Evolutionary conservation across 2,113 vertebrate genomes (phyloP).

Genomic region (Cavia porcellus): DNA sequence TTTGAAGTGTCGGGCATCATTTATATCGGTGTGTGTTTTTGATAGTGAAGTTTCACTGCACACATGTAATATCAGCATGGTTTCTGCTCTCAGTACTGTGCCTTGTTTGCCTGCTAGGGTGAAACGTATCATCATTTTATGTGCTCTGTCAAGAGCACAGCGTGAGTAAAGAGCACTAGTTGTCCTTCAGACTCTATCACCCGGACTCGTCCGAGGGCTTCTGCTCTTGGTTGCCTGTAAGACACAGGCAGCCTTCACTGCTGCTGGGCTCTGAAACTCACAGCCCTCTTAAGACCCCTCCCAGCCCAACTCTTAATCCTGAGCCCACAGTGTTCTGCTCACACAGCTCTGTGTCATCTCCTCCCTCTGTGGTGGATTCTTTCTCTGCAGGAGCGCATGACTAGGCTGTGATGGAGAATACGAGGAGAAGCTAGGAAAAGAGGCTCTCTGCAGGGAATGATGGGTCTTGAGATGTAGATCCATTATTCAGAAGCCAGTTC

Average conservation of each 20-base stretch:
- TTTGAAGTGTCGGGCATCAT: neutral
- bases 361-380: neutral
- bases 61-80: neutral
- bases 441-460: neutral
- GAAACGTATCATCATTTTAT: constrained; percentile 51
- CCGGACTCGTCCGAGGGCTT: neutral
- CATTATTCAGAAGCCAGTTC: constrained; percentile 29
- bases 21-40: neutral
- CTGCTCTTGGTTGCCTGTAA: neutral
- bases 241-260: neutral
- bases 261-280: neutral
- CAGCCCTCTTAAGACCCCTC: neutral
- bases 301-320: neutral
- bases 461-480: neutral
- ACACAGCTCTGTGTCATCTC: neutral
- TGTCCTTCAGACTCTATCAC: neutral
- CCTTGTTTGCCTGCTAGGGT: constrained; percentile 12
- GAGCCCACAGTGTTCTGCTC: neutral
- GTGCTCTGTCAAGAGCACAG: neutral
- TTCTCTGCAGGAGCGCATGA: neutral
- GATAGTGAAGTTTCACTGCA: neutral
- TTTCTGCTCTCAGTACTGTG: neutral
- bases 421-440: neutral
- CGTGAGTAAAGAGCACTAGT: neutral
- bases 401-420: neutral